Base-by-base conservation (phyloP, 2,888 invertebrate genomes). In the Diploptera punctata region DNA sequence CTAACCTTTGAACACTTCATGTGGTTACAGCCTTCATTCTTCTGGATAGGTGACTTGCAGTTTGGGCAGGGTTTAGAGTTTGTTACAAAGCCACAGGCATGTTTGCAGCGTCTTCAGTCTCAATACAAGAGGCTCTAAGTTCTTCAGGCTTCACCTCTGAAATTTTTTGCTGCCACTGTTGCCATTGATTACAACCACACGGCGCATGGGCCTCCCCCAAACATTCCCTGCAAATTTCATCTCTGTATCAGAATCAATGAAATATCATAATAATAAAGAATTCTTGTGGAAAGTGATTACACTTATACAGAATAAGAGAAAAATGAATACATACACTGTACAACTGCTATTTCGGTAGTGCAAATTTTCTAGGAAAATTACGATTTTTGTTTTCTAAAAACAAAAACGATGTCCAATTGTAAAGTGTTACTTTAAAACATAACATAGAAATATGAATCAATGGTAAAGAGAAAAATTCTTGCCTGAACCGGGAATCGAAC, bases 21-120 rank as follows among this genome's bases (percentile, higher is more conserved):
- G 80, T 91, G 90, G 80, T 91, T 91, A 80, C 91, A 91, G 19
- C 88, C 91, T 81, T 91, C 91, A 79, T 90, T 90, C 79, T 91
- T 90, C 81, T 91, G 90, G 74, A 91, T 91, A 3, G 90, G 90
- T 76, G 89, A 88, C 77, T 89, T 88, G 79, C 91, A 91, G 80
- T 89, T 90, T 29, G 91, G 90, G 79, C 90, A 91, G 0, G 89
- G 88, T 79, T 91, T 91, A 3, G 90, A 89, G 81, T 91, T 89
- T 19, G 90, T 90, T 18, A 90, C 89, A 73, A n/a, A 91, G 82
- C 90, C 90, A 91, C 21, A 62, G 43, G 9, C 62, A 62, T n/a
- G 80, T 90, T 90, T 49, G 88, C 88, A 2, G 88, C 88, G 76
- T 87, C 86, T 80, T 89, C 88, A 67, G 85, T 86, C 76, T 87